phyloP scores from a whole-genome alignment of 2,797 vertebrate species.

The Sebastes aleutianus region DNA sequence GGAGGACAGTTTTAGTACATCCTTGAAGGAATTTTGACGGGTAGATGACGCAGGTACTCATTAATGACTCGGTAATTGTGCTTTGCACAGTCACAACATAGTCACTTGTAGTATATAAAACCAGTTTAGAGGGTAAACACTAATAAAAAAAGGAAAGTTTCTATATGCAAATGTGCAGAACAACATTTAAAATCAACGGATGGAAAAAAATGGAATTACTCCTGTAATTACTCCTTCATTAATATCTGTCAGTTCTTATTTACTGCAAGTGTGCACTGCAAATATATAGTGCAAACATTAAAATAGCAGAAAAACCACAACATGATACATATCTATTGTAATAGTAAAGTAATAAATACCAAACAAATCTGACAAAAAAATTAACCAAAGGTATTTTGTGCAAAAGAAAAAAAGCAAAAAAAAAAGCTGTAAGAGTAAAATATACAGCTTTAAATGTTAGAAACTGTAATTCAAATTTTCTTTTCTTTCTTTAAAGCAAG shows the following conservation, averaged over 20 bases:
- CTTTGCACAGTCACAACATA: too few relatives aligned
- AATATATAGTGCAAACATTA: background rate
- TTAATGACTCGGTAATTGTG: background rate
- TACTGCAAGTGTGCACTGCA: background rate
- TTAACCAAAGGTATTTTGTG: background rate
- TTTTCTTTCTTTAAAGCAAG: too few relatives aligned
- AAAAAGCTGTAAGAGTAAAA: background rate
- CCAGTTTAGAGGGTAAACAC: background rate
- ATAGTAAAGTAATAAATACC: background rate
- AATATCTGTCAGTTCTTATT: background rate
- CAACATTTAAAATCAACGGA: background rate
- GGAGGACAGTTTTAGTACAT: background rate
- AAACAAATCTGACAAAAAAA: background rate
- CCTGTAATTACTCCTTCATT: background rate
- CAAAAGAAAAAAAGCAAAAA: background rate
- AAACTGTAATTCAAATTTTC: background rate
- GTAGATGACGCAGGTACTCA: background rate
- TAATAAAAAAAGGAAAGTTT: background rate
- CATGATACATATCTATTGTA: background rate
- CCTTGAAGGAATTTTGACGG: background rate
- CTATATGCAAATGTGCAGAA: background rate
- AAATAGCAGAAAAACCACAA: background rate
- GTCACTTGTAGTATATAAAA: too few relatives aligned
- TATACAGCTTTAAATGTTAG: background rate
- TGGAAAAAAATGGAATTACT: background rate